Evolutionary conservation across 2,888 invertebrate genomes (phyloP).

Genomic region (Idaea biselata): DNA sequence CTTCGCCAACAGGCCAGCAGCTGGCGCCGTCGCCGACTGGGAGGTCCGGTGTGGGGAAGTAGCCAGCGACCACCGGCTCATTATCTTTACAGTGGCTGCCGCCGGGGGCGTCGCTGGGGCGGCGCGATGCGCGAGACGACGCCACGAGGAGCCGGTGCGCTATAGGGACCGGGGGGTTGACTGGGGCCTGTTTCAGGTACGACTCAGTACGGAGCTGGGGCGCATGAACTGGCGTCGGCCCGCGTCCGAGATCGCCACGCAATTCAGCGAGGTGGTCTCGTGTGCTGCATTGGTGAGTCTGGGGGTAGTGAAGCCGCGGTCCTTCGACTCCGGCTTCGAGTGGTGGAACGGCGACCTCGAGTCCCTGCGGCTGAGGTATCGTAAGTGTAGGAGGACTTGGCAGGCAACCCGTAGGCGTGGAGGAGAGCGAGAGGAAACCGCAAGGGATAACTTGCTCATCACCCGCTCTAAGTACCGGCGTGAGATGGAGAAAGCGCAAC

Average conservation of each 20-base stretch:
- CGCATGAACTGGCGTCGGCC: background rate
- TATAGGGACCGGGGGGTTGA: background rate
- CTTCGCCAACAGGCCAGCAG: background rate
- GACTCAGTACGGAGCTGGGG: background rate
- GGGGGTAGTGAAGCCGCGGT: too few relatives aligned
- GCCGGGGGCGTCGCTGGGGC: background rate
- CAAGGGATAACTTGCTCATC: too few relatives aligned
- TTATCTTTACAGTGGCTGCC: background rate
- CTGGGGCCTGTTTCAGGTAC: slow-evolving; percentile 4
- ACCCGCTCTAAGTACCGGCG: too few relatives aligned
- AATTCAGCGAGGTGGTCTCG: too few relatives aligned
- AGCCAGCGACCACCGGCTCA: slow-evolving; percentile 7
- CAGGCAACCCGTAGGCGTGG: background rate
- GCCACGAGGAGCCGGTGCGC: background rate
- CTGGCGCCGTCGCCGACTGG: slow-evolving; percentile 1
- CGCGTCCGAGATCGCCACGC: background rate
- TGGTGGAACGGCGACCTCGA: slow-evolving; percentile 3
- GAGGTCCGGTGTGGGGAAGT: background rate
- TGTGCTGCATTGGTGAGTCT: too few relatives aligned
- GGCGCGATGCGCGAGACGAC: background rate
- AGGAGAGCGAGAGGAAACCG: background rate
- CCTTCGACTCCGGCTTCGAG: too few relatives aligned
- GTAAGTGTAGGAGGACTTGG: slow-evolving; percentile 3
- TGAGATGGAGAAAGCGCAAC: too few relatives aligned
- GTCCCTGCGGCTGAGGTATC: background rate